Evolutionary conservation across 2,797 vertebrate genomes (phyloP).

Genomic region (Sebastes goodei): DNA sequence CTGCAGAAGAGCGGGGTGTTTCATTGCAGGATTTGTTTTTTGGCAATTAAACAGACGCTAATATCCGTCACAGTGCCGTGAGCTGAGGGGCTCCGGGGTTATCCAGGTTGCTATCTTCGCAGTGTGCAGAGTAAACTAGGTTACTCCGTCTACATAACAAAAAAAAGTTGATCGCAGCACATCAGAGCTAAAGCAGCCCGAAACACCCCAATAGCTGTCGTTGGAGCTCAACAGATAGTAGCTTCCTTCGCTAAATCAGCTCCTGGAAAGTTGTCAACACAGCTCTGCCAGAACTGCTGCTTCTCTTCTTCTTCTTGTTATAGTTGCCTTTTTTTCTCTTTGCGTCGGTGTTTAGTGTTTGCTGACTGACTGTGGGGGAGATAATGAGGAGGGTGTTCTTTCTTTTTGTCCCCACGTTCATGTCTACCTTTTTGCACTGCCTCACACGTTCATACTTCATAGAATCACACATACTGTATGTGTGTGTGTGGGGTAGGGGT

Average conservation of each 20-base stretch:
- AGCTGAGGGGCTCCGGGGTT: conserved; percentile 27
- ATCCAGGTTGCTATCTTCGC: conserved; percentile 42
- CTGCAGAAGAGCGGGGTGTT: conserved; percentile 34
- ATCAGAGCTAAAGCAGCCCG: conserved; percentile 43
- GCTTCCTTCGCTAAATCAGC: conserved; percentile 67
- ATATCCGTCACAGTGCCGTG: conserved; percentile 34
- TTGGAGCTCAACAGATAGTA: conserved; percentile 67
- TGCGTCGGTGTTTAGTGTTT: conserved; percentile 54
- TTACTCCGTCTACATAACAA: conserved; percentile 55
- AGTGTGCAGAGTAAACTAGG: conserved; percentile 53
- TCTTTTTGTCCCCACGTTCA: conserved; percentile 28
- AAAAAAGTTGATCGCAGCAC: conserved; percentile 51
- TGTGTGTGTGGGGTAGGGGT: background rate
- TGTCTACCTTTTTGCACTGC: conserved; percentile 35
- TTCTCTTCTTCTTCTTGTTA: conserved; percentile 34
- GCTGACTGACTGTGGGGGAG: conserved; percentile 53
- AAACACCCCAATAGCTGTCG: conserved; percentile 59
- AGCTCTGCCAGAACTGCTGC: conserved; percentile 58
- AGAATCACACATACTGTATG: background rate
- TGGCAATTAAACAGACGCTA: conserved; percentile 60
- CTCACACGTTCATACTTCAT: conserved; percentile 9
- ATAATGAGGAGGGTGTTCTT: conserved; percentile 62
- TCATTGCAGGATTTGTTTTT: conserved; percentile 45
- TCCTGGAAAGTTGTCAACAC: conserved; percentile 74
- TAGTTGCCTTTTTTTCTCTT: conserved; percentile 40